Conservation (phyloP, 2,797 vertebrate genomes). For the Nannoperca obscura region DNA sequence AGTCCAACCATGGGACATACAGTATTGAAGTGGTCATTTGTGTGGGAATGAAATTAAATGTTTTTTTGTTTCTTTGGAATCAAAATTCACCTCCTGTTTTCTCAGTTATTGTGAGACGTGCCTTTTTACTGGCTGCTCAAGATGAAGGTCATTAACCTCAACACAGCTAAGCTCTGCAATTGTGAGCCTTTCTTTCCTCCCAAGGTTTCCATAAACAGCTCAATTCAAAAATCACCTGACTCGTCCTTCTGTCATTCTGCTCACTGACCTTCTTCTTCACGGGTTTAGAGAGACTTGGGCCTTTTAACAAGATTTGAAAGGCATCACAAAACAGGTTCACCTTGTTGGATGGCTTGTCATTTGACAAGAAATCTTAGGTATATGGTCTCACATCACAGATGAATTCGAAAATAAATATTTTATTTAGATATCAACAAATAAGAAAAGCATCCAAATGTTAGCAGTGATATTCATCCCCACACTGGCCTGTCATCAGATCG, state of each 20-base stretch:
- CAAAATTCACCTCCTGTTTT: conserved; percentile 14
- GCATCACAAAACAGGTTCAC: neutral
- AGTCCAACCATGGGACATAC: no score
- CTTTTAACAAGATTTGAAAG: conserved; percentile 17
- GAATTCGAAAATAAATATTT: neutral
- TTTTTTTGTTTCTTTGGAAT: conserved; percentile 25
- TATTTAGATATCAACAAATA: neutral
- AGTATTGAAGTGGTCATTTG: conserved; percentile 18
- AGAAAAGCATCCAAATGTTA: conserved; percentile 3
- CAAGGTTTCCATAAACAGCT: conserved; percentile 20
- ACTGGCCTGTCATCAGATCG: neutral
- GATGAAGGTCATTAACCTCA: conserved; percentile 14
- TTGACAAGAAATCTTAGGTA: conserved; percentile 1
- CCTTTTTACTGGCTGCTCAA: conserved; percentile 17
- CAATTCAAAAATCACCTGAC: conserved; percentile 26
- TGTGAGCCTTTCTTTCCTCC: conserved; percentile 1
- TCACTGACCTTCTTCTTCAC: conserved; percentile 29
- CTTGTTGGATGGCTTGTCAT: conserved; percentile 6
- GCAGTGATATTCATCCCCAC: neutral
- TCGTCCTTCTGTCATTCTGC: conserved; percentile 20
- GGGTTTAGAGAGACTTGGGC: conserved; percentile 15
- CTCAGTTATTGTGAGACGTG: neutral
- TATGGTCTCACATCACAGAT: neutral
- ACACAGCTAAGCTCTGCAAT: conserved; percentile 2
- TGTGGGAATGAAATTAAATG: neutral